Evolutionary conservation across 1,140 invertebrate genomes (phyloP), one percentile per base, ranked within the genome.

Genomic region (Leucophenga varia): DNA sequence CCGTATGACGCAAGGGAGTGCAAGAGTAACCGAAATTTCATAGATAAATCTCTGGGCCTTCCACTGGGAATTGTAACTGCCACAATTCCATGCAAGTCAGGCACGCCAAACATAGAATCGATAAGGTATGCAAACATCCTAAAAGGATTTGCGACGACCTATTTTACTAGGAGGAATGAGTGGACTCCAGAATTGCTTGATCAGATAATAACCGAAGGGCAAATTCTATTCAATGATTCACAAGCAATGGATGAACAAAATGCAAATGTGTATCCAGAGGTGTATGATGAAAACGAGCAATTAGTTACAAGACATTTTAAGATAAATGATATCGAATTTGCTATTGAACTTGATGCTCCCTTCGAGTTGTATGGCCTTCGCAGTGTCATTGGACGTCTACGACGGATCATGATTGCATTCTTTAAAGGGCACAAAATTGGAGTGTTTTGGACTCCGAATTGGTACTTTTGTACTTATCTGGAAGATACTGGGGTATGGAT

Each of bases 381-480:
- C 0, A 63, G 41, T 13, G 30, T 13, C 0, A 46, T 65, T 1
- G 20, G 12, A 0, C 46, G 55, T 32, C 18, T 67, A 5, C 45
- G 63, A 0, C 51, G 55, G 8, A 36, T 63, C 8, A 3, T 65
- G 3, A 41, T 35, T 5, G 47, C 37, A 0, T 65, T 52, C 17
- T 65, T 67, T 8, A 63, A 46, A 14, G 35, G 36, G 4, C 22
- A 13, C n/a, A 63, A 59, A 6, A 43, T 43, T 10, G 59, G 43
- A 0, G 7, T 65, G 0, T 67, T 67, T 34, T 67, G 28, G 20
- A 57, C 59, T 0, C 50, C 53, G 0, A 42, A 38, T 18, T 59
- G 47, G 49, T 68, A 67, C 46, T 12, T 67, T 20, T n/a, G n/a
- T n/a, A 34, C 68, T 0, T 68, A 68, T 8, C 68, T 64, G 63